phyloP scores from a whole-genome alignment of 1,140 invertebrate species.

The Achatina immaculata region DNA sequence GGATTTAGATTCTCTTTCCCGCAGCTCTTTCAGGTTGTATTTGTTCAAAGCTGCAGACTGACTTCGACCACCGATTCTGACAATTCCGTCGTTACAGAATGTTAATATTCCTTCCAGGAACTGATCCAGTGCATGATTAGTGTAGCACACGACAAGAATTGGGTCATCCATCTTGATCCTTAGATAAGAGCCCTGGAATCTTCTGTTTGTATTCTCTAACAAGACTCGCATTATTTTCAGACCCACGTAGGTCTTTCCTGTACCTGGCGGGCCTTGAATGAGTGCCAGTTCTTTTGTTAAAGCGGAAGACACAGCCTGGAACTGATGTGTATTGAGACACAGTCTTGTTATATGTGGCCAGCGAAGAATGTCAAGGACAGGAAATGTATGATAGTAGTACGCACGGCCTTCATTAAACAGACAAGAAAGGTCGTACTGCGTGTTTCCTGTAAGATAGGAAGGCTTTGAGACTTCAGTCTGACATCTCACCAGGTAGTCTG shows the following conservation, averaged over 20 bases:
- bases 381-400: neutral
- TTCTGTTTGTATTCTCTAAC: conserved; percentile 59
- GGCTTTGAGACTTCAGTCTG: conserved; percentile 28
- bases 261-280: conserved; percentile 78
- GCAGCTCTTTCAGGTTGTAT: conserved; percentile 13
- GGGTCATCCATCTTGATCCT: conserved; percentile 62
- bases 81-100: conserved; percentile 67
- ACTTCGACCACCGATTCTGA: conserved; percentile 79
- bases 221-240: conserved; percentile 68
- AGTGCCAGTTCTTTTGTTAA: conserved; percentile 74
- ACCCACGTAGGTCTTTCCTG: conserved; percentile 68
- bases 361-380: neutral
- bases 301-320: conserved; percentile 69
- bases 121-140: conserved; percentile 90
- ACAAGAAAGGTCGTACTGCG: conserved; percentile 35
- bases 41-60: neutral
- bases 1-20: no score
- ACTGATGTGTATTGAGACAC: conserved; percentile 71
- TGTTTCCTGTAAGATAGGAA: conserved; percentile 3
- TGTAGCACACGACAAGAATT: conserved; percentile 87
- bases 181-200: conserved; percentile 31
- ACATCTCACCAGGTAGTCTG: conserved; percentile 58
- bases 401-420: neutral
- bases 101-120: conserved; percentile 80
- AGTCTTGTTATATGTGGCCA: conserved; percentile 57